Evolutionary conservation across 2,113 vertebrate species (phyloP), one percentile per base, ranked within the genome.

Genomic region (Eurystomus gularis): DNA sequence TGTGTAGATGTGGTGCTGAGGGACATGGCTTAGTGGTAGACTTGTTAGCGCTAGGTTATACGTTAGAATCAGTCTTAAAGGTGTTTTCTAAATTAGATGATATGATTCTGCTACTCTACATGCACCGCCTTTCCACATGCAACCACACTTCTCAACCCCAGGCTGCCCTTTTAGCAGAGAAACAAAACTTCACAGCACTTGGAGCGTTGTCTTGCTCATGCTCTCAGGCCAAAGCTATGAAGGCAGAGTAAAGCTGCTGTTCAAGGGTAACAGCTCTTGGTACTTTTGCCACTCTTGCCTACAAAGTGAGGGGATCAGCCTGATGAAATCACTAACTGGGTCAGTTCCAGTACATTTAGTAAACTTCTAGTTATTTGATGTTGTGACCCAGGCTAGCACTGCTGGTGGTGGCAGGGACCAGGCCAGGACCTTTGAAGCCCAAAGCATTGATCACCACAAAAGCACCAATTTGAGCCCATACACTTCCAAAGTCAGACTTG

Each of bases 171-270:
- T 24, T 0, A 23, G 19, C 1, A 10, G 25, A 25, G 40, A 54
- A 25, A 46, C 7, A 18, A 14, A 76, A 8, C 17, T 25, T 51
- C 33, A 4, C 33, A 13, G 44, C 14, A 5, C n/a, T 19, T 0
- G 0, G 23, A 40, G 24, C 1, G 14, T 3, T 39, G 9, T 35
- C 3, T 49, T 19, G 55, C 33, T 68, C 39, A 6, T 2, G 11
- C 25, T 25, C 46, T 69, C 23, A 21, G n/a, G 0, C 48, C 28
- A 57, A 68, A 28, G 35, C 52, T 10, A 6, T 0, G 4, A 62
- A 24, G 24, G 46, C 49, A 64, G 46, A 79, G 35, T 46, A 65
- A 78, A 81, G 77, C 55, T 28, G 17, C 25, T 39, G 13, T 7
- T 65, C 58, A 68, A 14, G 37, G 49, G 5, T 5, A 13, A 17